phyloP scores from a whole-genome alignment of 1,140 invertebrate species.

The Lerema accius region DNA sequence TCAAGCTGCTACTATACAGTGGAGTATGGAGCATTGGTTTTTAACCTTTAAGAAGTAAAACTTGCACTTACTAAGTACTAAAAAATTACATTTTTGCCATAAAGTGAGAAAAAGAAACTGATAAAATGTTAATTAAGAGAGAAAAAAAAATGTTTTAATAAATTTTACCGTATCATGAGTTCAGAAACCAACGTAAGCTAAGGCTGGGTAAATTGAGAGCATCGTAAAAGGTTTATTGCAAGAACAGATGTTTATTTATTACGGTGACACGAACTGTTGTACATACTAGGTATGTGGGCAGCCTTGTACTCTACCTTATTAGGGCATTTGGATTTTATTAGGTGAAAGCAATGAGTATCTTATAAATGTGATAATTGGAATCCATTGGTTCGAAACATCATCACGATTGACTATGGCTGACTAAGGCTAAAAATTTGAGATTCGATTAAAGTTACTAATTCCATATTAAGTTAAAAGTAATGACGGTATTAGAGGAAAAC shows the following conservation, averaged over 20 bases:
- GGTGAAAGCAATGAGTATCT: not conserved
- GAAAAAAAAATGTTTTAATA: not conserved
- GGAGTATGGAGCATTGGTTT: no score
- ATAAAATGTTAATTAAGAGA: not conserved
- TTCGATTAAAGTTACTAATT: no score
- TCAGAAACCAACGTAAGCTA: conserved; percentile 21
- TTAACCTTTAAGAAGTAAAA: no score
- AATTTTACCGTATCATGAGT: not conserved
- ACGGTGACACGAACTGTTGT: conserved; percentile 34
- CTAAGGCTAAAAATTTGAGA: no score
- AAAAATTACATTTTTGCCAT: no score
- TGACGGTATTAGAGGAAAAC: no score
- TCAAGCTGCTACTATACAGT: no score
- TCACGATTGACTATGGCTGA: no score
- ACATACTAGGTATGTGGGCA: conserved; percentile 1
- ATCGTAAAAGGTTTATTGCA: conserved; percentile 50
- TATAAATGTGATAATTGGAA: no score
- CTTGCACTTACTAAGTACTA: no score
- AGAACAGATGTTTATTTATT: conserved; percentile 52
- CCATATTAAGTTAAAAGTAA: no score
- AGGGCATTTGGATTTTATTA: conserved; percentile 10
- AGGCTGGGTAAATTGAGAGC: conserved; percentile 20
- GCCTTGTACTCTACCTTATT: conserved; percentile 10
- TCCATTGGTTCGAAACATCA: no score
- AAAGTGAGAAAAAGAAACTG: not conserved